A percentile compares a stretch with the other conserved stretches of the same genome.
Evolutionary conservation across 2,888 invertebrate species (phyloP).

Genomic region (Sinotaia quadrata): DNA sequence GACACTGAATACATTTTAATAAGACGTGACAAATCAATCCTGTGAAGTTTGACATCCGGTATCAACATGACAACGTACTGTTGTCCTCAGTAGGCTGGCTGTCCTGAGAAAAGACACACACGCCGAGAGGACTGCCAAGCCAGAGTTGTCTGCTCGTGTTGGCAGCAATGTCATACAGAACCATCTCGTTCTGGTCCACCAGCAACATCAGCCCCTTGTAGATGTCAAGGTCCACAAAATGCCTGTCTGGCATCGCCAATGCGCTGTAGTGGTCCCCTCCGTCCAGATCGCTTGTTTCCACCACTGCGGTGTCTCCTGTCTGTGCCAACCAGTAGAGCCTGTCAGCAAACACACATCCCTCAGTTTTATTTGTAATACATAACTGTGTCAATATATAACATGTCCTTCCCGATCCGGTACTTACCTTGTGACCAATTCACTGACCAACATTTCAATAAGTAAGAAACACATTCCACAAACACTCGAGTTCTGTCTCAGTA

Average conservation of each 20-base stretch:
- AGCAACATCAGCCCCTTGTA: constrained; percentile 6
- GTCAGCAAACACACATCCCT: not conserved
- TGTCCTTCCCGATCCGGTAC: no score
- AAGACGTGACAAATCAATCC: not conserved
- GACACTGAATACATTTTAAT: not conserved
- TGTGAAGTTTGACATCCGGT: not conserved
- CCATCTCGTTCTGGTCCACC: not conserved
- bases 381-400: no score
- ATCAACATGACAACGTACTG: not conserved
- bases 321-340: constrained; percentile 36
- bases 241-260: not conserved
- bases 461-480: no score
- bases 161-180: constrained; percentile 2
- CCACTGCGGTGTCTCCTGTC: constrained; percentile 8
- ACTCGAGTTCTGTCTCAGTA: no score
- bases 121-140: not conserved
- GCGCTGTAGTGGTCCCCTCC: constrained; percentile 27
- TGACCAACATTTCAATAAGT: no score
- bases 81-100: not conserved
- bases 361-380: not conserved
- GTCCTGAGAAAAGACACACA: constrained; percentile 1
- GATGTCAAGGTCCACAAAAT: not conserved
- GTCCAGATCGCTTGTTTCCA: constrained; percentile 23
- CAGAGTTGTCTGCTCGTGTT: constrained; percentile 10
- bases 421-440: no score